phyloP scores from a whole-genome alignment of 2,113 vertebrate genomes.

The Uria aalge region DNA sequence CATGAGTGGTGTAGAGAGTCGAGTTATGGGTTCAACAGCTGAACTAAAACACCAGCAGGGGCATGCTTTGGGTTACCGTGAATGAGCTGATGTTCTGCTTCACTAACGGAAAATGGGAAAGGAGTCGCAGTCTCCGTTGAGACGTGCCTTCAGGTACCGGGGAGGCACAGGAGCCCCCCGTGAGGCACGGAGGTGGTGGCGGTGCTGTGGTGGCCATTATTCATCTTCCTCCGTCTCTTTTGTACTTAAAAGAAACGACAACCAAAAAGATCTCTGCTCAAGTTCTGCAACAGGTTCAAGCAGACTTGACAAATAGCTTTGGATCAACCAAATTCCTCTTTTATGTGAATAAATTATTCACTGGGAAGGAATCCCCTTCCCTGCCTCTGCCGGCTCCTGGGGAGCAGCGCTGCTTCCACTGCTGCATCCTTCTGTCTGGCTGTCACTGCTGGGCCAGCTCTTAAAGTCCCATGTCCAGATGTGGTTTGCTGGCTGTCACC shows the following conservation, averaged over 20 bases:
- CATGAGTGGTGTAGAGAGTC: rapidly evolving
- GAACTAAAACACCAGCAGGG: background rate
- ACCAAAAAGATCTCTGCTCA: no score
- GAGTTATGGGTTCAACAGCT: background rate
- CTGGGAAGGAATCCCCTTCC: background rate
- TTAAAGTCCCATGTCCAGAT: background rate
- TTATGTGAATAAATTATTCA: background rate
- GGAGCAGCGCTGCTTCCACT: background rate
- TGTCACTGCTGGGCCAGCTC: background rate
- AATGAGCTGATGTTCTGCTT: background rate
- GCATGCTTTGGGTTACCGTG: background rate
- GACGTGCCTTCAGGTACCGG: background rate
- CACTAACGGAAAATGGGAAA: rapidly evolving
- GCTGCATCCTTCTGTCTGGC: rapidly evolving
- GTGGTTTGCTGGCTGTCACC: background rate
- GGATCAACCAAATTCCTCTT: background rate
- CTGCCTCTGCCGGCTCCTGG: background rate
- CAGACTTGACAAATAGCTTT: background rate
- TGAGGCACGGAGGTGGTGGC: background rate
- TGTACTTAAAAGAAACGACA: background rate
- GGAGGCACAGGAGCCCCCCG: rapidly evolving
- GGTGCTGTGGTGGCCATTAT: background rate
- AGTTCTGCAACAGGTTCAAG: background rate
- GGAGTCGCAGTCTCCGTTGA: background rate
- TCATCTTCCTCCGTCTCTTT: background rate